Evolutionary conservation across 92 coral and sea anemone species (phyloP), one percentile per base, ranked within the genome.

Genomic region (Plumapathes pennacea): DNA sequence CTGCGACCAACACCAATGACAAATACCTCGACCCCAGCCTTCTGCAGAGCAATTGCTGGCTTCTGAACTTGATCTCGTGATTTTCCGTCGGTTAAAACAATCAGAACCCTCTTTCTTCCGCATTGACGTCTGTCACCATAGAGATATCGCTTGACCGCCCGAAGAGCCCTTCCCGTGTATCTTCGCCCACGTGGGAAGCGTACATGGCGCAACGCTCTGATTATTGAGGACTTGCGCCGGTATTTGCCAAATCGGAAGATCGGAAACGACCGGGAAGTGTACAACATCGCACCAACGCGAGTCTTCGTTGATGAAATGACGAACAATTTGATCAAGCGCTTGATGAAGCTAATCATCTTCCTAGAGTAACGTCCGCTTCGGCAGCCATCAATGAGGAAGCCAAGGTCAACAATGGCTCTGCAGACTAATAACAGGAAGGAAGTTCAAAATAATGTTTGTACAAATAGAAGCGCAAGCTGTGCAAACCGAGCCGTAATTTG

Each of bases 341-440:
- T 71, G 18, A 88, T 67, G 44, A 88, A 76, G 2, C 75, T 25
- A 18, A 82, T 82, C 12, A 66, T 71, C 38, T 37, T 59, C 47
- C 83, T 87, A 55, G 69, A 65, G 11, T 71, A 44, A 4, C 63
- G 66, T 1, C 88, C 86, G 3, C 60, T 52, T 25, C 76, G 68
- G 22, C 89, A 77, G 12, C 75, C 76, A 38, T 88, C 96, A 22
- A 88, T 83, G 0, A 83, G 65, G 82, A 83, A 88, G 11, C 76
- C 96, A 26, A 88, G 72, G 42, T 88, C 90, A 44, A 88, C 58
- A 26, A 50, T 68, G 10, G 96, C 86, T 44, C 56, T 42, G 72
- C 96, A 88, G 14, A 61, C 94, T 85, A 70, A 6, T 37, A 2
- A 42, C 11, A 38, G 53, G 18, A 19, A 53, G 26, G 40, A 27